Percentiles rank a stretch among this genome's conserved stretches.
phyloP scores from a whole-genome alignment of 2,888 invertebrate species.

The Xanthia icteritia region DNA sequence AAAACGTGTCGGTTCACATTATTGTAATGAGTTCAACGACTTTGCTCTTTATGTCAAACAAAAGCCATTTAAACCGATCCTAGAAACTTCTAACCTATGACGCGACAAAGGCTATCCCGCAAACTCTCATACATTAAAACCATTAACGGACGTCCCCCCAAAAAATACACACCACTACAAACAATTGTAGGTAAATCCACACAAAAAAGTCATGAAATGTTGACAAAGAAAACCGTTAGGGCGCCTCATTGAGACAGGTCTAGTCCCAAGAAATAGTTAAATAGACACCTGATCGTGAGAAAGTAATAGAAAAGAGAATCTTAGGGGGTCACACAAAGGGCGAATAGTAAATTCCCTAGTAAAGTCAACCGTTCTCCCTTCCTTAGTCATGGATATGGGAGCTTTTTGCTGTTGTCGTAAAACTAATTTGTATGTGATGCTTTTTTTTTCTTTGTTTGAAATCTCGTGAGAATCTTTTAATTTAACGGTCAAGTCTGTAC shows the following conservation, averaged over 20 bases:
- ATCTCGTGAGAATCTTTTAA: slow-evolving; percentile 69
- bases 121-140: slow-evolving; percentile 57
- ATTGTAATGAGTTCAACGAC: slow-evolving; percentile 59
- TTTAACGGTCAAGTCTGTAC: slow-evolving; percentile 61
- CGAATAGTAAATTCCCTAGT: slow-evolving; percentile 66
- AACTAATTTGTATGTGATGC: slow-evolving; percentile 71
- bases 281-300: slow-evolving; percentile 86
- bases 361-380: slow-evolving; percentile 63
- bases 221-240: slow-evolving; percentile 80
- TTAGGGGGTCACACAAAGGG: slow-evolving; percentile 64
- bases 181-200: slow-evolving; percentile 68
- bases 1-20: slow-evolving; percentile 39
- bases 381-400: slow-evolving; percentile 58
- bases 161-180: slow-evolving; percentile 63
- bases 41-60: slow-evolving; percentile 38
- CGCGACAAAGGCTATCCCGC: slow-evolving; percentile 47
- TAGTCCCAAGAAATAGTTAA: slow-evolving; percentile 74
- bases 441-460: slow-evolving; percentile 42
- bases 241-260: slow-evolving; percentile 80
- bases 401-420: slow-evolving; percentile 62
- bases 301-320: slow-evolving; percentile 70
- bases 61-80: slow-evolving; percentile 59
- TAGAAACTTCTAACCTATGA: slow-evolving; percentile 40
- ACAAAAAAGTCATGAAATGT: slow-evolving; percentile 72
- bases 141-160: slow-evolving; percentile 62